Base-by-base conservation (phyloP, 2,113 vertebrate species). In the Alligator sinensis region DNA sequence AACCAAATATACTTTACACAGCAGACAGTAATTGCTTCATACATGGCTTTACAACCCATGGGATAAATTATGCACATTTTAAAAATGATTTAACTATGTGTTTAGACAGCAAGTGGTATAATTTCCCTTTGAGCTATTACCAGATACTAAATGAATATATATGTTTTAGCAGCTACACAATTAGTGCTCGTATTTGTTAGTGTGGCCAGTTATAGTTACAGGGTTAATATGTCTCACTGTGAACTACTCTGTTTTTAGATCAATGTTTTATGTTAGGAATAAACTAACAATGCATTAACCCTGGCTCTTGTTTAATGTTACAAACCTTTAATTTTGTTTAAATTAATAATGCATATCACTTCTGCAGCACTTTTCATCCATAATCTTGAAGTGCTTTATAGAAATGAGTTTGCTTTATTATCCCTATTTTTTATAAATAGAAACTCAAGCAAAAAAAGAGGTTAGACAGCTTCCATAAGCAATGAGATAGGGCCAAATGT, bases 251-350 rank as follows among this genome's bases (percentile, higher is more conserved):
- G 4, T 59, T 54, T 38, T 25, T n/a, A 61, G 60, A 25, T n/a
- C 21, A 0, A 61, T 60, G 62, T 63, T 25, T 82, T 30, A 0
- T 2, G 80, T 28, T 1, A 1, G 16, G 80, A 80, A 16, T 2
- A 55, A 62, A 77, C 24, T 63, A 25, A 74, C 7, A 2, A 0
- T 1, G n/a, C 60, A 47, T 24, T 27, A n/a, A 24, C 27, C 57
- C 77, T 4, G n/a, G 24, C 12, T 60, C 9, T 16, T 4, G 1
- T 1, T 3, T 0, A 1, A 57, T 25, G 5, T 14, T 38, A 25
- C 34, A 19, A 3, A 18, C 30, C 30, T 5, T 34, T 25, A 0
- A 66, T 1, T 28, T 16, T 11, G 4, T 0, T 1, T 13, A 18
- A 47, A 5, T 24, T 11, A n/a, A n/a, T 27, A 8, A 11, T 2